Evolutionary conservation across 2,113 vertebrate genomes (phyloP).

Genomic region (Ctenomys sociabilis): DNA sequence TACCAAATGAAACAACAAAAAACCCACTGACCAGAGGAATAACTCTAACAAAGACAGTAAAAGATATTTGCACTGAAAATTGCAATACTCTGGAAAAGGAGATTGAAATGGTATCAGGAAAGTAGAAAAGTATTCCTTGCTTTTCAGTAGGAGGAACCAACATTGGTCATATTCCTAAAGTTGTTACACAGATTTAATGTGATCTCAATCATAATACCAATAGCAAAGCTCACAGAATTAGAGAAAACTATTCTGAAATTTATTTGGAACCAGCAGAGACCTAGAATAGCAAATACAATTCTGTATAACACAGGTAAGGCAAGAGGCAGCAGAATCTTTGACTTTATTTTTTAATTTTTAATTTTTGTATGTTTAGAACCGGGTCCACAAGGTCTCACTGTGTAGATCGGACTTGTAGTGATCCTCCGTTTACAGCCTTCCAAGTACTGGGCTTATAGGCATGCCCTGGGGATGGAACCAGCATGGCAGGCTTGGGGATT

Average conservation of each 20-base stretch:
- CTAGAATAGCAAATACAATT: not conserved
- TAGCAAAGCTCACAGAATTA: not conserved
- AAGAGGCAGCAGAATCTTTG: no score
- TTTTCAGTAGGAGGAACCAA: not conserved
- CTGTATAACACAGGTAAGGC: not conserved
- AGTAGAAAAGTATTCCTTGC: not conserved
- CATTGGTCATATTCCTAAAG: not conserved
- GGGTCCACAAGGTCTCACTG: no score
- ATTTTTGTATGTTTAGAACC: no score
- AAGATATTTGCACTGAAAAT: not conserved
- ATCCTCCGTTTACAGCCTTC: no score
- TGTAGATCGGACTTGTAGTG: no score
- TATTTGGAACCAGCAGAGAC: no score
- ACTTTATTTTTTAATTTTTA: no score
- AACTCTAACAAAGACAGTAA: not conserved
- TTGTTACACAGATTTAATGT: not conserved
- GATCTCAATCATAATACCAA: not conserved
- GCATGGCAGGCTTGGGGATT: no score
- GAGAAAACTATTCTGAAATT: not conserved
- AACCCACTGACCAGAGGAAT: not conserved
- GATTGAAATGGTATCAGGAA: not conserved
- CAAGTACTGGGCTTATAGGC: no score
- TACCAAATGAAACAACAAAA: no score
- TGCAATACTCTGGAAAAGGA: not conserved
- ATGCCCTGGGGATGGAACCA: no score